These are phyloP conservation scores for Drosophila nr. fundita DNA, from an alignment of 2,888 invertebrate species.

Conservation along the genomic window DNA sequence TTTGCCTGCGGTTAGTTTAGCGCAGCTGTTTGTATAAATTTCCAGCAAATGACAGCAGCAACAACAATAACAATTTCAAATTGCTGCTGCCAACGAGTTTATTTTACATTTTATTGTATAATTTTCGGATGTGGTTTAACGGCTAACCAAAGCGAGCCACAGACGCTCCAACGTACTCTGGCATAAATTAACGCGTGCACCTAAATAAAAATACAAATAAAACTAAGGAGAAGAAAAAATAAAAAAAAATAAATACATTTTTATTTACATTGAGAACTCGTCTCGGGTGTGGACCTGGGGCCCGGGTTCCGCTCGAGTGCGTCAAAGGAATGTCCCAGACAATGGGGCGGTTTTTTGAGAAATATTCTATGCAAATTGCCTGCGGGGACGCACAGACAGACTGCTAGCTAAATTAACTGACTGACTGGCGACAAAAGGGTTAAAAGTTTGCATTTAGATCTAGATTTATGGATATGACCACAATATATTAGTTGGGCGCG, in stretches of 20 bases:
- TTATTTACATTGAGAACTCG: conserved; percentile 62
- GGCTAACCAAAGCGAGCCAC: conserved; percentile 40
- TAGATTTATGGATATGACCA: conserved; percentile 73
- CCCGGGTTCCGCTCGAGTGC: conserved; percentile 59
- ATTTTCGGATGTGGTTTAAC: conserved; percentile 77
- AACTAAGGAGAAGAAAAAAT: conserved; percentile 43
- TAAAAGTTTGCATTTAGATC: conserved; percentile 52
- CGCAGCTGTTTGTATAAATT: conserved; percentile 75
- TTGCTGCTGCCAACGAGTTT: conserved; percentile 56
- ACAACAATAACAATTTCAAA: conserved; percentile 31
- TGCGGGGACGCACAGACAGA: neutral
- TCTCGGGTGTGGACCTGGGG: conserved; percentile 32
- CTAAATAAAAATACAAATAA: conserved; percentile 72
- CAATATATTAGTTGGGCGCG: conserved; percentile 69
- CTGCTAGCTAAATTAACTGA: neutral
- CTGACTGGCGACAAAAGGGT: conserved; percentile 57
- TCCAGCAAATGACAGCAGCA: conserved; percentile 44
- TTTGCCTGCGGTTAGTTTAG: conserved; percentile 69
- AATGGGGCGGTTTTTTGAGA: conserved; percentile 70
- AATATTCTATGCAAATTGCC: conserved; percentile 71
- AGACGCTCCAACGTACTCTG: conserved; percentile 39
- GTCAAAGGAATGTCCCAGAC: conserved; percentile 67
- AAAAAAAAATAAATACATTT: conserved; percentile 73
- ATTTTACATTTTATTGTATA: conserved; percentile 79
- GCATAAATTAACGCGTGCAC: conserved; percentile 80